Evolutionary conservation across 2,888 invertebrate species (phyloP), one percentile per base, ranked within the genome.

Genomic region (Mythimna albipuncta): DNA sequence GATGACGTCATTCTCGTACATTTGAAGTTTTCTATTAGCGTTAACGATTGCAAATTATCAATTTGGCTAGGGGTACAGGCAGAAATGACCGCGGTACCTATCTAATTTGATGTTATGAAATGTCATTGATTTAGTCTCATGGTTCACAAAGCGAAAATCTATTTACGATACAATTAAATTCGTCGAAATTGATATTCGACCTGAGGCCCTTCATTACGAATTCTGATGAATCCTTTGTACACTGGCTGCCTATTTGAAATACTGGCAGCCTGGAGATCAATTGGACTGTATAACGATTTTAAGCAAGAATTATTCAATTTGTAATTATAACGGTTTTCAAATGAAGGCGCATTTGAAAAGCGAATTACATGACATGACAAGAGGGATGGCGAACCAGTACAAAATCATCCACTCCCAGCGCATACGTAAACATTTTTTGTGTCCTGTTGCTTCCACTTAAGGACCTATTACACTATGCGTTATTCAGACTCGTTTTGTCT

Each of bases 151-250:
- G 16, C 13, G 19, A 32, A 21, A 47, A 55, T 72, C 57, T 21
- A 16, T 26, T 58, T 6, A 13, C 26, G 19, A 26, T 54, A 6
- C 4, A 13, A 67, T 57, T 67, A 50, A 32, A 50, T 71, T 26
- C 35, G 9, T n/a, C 7, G 16, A 26, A 52, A 67, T 57, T 41
- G 13, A 57, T 55, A 55, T 65, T 55, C 10, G 55, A 26, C 16
- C 67, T n/a, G 21, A 55, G 16, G 6, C 32, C 19, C 9, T 35
- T 16, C 11, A 38, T 75, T 54, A 13, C 7, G 16, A 41, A 47
- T 26, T 55, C 9, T 21, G 16, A 26, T 38, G 9, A 72, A 55
- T 47, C 13, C 26, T 76, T 55, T 38, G 67, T 66, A 19, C 38
- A 75, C 26, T 19, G 0, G 4, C 3, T n/a, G 1, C 6, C 2